These are phyloP conservation scores for Triplophysa yarkandensis DNA, from an alignment of 2,797 vertebrate species.

Conservation along the genomic window DNA sequence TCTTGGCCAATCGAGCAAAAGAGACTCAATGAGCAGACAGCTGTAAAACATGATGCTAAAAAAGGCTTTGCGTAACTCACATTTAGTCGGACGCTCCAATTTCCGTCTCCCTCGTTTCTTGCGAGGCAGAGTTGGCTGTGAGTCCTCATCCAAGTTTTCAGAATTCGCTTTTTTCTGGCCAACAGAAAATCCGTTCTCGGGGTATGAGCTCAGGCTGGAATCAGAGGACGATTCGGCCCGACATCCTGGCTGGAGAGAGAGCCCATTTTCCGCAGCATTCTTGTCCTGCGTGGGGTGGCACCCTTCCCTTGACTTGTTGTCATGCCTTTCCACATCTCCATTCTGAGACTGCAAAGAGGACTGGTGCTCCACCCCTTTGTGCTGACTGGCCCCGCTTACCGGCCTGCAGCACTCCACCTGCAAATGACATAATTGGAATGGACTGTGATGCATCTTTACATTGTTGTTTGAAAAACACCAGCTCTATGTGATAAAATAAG, in stretches of 20 bases:
- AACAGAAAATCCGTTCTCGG: constrained; percentile 85
- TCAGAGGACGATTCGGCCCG: constrained; percentile 70
- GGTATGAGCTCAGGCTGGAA: constrained; percentile 72
- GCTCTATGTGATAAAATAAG: neutral
- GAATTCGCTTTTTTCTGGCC: constrained; percentile 78
- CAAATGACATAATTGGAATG: constrained; percentile 31
- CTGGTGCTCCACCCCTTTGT: constrained; percentile 73
- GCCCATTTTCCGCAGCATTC: constrained; percentile 68
- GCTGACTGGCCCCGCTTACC: constrained; percentile 77
- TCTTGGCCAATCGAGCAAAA: constrained; percentile 21
- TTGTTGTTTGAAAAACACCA: neutral
- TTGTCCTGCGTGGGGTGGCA: constrained; percentile 76
- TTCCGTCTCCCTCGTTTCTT: constrained; percentile 85
- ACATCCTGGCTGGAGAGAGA: constrained; percentile 41
- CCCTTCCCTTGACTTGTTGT: constrained; percentile 66
- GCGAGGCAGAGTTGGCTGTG: constrained; percentile 68
- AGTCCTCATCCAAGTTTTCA: constrained; percentile 76
- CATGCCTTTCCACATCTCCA: constrained; percentile 76
- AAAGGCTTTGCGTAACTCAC: constrained; percentile 73
- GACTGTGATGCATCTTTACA: constrained; percentile 1
- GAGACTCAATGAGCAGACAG: constrained; percentile 28
- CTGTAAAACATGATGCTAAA: constrained; percentile 32
- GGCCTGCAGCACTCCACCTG: constrained; percentile 70
- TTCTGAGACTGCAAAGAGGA: constrained; percentile 84
- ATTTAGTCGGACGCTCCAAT: constrained; percentile 85